A percentile compares a stretch with the other conserved stretches of the same genome.
These are phyloP conservation scores for Drosophila lowei DNA, from an alignment of 1,140 invertebrate species.

Conservation along the genomic window DNA sequence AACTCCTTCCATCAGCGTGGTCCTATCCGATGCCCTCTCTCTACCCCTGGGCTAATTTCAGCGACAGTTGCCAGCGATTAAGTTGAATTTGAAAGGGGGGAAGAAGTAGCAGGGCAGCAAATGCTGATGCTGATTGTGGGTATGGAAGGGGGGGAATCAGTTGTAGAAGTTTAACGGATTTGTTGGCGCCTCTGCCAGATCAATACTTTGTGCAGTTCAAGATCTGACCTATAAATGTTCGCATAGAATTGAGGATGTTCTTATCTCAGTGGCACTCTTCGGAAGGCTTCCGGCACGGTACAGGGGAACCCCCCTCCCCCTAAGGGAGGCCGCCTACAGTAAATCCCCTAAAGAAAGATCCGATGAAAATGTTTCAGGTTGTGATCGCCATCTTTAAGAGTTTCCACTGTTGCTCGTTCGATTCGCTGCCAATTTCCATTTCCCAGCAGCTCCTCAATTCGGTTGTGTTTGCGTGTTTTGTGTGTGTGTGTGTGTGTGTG, in stretches of 20 bases:
- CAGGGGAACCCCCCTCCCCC: neutral
- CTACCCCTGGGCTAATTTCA: slow-evolving; percentile 36
- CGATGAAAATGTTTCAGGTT: too few relatives aligned
- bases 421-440: slow-evolving; percentile 47
- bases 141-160: neutral
- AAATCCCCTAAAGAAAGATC: slow-evolving; percentile 23
- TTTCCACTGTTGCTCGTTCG: slow-evolving; percentile 37
- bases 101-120: neutral
- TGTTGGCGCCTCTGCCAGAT: slow-evolving; percentile 5
- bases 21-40: neutral
- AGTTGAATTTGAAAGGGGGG: neutral
- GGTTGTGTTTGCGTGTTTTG: slow-evolving; percentile 19
- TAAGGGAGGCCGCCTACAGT: too few relatives aligned
- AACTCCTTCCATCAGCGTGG: neutral
- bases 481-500: slow-evolving; percentile 20
- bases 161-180: neutral
- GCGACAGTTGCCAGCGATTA: slow-evolving; percentile 17
- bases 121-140: neutral
- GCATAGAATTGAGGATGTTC: neutral
- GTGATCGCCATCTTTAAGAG: too few relatives aligned
- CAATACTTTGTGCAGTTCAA: slow-evolving; percentile 33
- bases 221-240: slow-evolving; percentile 41
- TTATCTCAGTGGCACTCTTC: slow-evolving; percentile 20
- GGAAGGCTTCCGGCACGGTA: slow-evolving; percentile 15
- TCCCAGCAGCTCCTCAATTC: slow-evolving; percentile 42